Evolutionary conservation across 1,140 invertebrate species (phyloP).

Genomic region (Macrotrachela quadricornifera): DNA sequence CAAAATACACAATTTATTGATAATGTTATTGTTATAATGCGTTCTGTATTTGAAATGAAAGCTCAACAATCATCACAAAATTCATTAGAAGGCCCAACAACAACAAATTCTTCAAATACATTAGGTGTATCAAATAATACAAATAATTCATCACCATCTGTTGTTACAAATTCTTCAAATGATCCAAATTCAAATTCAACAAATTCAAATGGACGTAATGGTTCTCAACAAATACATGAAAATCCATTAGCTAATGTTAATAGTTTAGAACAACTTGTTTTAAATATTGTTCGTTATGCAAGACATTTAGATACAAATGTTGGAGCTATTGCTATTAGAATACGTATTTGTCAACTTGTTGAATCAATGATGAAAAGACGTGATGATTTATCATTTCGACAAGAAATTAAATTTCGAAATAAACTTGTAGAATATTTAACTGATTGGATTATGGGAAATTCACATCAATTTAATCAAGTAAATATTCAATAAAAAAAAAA

Average conservation of each 20-base stretch:
- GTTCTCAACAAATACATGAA: neutral
- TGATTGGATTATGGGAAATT: constrained; percentile 86
- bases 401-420: constrained; percentile 80
- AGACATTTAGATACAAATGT: constrained; percentile 78
- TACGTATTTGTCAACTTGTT: constrained; percentile 80
- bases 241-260: constrained; percentile 29
- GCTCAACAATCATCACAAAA: constrained; percentile 39
- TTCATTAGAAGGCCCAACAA: constrained; percentile 14
- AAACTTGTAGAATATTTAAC: constrained; percentile 72
- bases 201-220: constrained; percentile 7
- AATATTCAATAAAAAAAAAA: too few relatives aligned
- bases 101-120: constrained; percentile 21
- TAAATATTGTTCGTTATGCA: constrained; percentile 82
- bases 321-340: constrained; percentile 77
- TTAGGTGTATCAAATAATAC: neutral
- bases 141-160: neutral
- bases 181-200: constrained; percentile 9
- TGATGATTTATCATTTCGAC: constrained; percentile 79
- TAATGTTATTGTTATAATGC: constrained; percentile 95
- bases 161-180: constrained; percentile 38
- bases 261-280: constrained; percentile 82
- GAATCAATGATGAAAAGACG: constrained; percentile 80
- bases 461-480: constrained; percentile 50
- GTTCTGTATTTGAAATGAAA: constrained; percentile 73
- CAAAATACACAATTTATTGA: constrained; percentile 93